Base-by-base conservation (phyloP, 1,140 invertebrate genomes). In the Oryzaephilus surinamensis region DNA sequence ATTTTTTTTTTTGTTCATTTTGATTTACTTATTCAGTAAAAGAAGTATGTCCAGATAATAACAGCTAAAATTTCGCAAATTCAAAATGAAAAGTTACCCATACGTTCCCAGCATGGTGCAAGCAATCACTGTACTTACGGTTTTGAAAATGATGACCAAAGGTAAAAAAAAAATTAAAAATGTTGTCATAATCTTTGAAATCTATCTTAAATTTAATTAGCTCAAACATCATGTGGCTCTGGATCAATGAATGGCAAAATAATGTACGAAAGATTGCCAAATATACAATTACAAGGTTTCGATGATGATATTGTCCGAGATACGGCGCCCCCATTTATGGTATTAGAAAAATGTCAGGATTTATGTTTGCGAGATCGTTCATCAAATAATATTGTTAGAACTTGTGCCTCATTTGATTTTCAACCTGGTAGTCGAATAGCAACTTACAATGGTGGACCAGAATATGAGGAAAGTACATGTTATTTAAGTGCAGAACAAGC, bases 391-490 rank as follows among this genome's bases (percentile, higher is more conserved):
- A 84, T 89, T 52, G 68, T 89, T 24, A 78, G 84, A 21, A 71
- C 78, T 2, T 92, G 88, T 58, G 79, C 79, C 20, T 89, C 84
- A 14, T 89, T 93, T 40, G 87, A 92, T 62, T 92, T 92, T 55
- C 81, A 89, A 61, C 87, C 88, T 0, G 88, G 88, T 26, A 82
- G 77, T 53, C 69, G 85, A 13, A 84, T 87, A 41, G 79, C 80
- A 15, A 82, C 81, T 0, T 86, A 80, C 54, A 84, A 79, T 35
- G 81, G 80, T 1, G 78, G 77, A 32, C 76, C 82, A 0, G 85
- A 90, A 54, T 92, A 90, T 53, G 87, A 91, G 57, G 85, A 91
- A 56, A 90, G 85, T 6, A 83, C 79, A n/a, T 93, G 89, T 57
- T 87, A 86, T 58, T 58, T 92, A 35, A 88, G 86, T 5, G 69